These are phyloP conservation scores for Nezara viridula DNA, from an alignment of 2,888 invertebrate species.

Conservation along the genomic window DNA sequence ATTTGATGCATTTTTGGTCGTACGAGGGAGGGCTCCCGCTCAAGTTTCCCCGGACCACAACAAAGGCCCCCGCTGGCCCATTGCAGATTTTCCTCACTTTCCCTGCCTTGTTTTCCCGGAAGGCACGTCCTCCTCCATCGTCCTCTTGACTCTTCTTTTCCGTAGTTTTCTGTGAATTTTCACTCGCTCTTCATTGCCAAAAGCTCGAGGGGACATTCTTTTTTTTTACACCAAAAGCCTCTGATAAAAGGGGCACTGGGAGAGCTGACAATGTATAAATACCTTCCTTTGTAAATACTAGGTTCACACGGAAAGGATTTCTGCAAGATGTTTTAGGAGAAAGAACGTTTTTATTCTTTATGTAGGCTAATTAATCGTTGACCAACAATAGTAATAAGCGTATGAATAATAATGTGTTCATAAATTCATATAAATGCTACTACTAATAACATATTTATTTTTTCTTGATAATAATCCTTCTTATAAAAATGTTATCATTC, in stretches of 20 bases:
- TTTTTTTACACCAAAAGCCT: background rate
- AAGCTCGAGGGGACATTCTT: background rate
- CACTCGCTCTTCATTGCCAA: slow-evolving; percentile 48
- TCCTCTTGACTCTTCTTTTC: slow-evolving; percentile 46
- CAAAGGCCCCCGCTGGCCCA: slow-evolving; percentile 23
- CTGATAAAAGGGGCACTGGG: background rate
- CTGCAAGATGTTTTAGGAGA: background rate
- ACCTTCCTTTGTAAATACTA: background rate
- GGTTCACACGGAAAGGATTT: background rate
- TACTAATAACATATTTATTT: no score
- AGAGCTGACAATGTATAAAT: slow-evolving; percentile 21
- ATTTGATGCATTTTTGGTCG: background rate
- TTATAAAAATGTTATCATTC: no score
- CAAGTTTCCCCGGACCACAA: slow-evolving; percentile 19
- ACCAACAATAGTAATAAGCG: background rate
- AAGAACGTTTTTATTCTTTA: background rate
- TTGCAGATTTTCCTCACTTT: slow-evolving; percentile 49
- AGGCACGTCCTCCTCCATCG: slow-evolving; percentile 29
- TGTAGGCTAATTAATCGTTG: background rate
- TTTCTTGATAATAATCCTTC: no score
- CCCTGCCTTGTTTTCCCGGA: slow-evolving; percentile 48
- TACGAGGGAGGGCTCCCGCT: background rate
- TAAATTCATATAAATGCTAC: no score
- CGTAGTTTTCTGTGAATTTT: slow-evolving; percentile 41
- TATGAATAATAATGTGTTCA: no score